phyloP scores from a whole-genome alignment of 2,797 vertebrate genomes.

The Pantherophis alleghaniensis region DNA sequence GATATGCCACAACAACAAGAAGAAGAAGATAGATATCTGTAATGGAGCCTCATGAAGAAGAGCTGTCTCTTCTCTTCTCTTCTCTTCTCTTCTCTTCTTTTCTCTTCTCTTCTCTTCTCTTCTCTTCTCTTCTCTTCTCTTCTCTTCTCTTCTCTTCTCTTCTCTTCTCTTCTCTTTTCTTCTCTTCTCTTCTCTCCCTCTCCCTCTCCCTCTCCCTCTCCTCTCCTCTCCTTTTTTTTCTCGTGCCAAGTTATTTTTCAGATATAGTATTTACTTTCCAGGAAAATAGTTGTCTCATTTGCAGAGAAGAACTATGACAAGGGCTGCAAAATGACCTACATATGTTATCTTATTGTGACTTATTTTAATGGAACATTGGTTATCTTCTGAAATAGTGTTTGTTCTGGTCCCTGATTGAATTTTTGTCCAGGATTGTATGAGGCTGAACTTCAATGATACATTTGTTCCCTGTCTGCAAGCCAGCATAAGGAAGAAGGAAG shows the following conservation, averaged over 20 bases:
- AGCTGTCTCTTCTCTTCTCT: background rate
- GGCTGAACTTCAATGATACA: background rate
- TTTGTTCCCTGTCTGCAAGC: background rate
- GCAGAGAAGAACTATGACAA: background rate
- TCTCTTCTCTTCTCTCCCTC: background rate
- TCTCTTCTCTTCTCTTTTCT: background rate
- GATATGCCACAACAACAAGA: no score
- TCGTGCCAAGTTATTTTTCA: slow-evolving; percentile 16
- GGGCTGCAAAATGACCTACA: slow-evolving; percentile 1
- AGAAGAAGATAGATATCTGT: background rate
- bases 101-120: no score
- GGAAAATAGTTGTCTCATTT: background rate
- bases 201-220: background rate
- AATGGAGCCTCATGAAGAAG: background rate
- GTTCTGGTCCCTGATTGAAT: background rate
- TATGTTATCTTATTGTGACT: slow-evolving; percentile 3
- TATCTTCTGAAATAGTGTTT: background rate
- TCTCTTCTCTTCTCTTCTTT: no score
- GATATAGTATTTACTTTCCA: background rate
- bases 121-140: background rate
- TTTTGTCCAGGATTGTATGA: background rate
- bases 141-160: background rate
- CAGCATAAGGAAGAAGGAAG: background rate
- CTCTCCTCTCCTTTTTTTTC: background rate
- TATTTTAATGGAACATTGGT: slow-evolving; percentile 11